Conservation (phyloP, 2,113 vertebrate genomes). For the Otis tarda region DNA sequence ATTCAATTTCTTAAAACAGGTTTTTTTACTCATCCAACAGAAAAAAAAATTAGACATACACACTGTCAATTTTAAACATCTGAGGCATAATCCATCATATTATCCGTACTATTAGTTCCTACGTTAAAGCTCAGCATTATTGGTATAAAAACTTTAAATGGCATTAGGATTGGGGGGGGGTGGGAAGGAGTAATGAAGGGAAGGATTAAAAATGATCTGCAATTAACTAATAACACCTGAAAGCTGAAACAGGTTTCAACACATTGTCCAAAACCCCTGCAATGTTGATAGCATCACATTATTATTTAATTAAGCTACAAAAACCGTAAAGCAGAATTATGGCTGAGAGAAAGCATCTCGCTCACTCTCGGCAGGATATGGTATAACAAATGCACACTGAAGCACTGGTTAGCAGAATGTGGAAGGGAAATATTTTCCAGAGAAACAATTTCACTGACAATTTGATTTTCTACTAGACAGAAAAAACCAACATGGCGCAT, state of each 20-base stretch:
- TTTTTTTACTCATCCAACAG: slow-evolving; percentile 71
- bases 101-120: slow-evolving; percentile 76
- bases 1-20: slow-evolving; percentile 79
- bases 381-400: slow-evolving; percentile 69
- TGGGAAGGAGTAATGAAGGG: slow-evolving; percentile 28
- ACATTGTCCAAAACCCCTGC: slow-evolving; percentile 74
- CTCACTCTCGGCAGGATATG: slow-evolving; percentile 62
- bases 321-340: slow-evolving; percentile 73
- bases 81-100: slow-evolving; percentile 85
- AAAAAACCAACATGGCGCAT: slow-evolving; percentile 28
- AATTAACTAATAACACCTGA: slow-evolving; percentile 65
- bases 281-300: slow-evolving; percentile 73
- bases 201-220: slow-evolving; percentile 70
- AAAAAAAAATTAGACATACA: slow-evolving; percentile 63
- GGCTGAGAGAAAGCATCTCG: slow-evolving; percentile 13
- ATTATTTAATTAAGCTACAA: slow-evolving; percentile 73
- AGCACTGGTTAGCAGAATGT: slow-evolving; percentile 72
- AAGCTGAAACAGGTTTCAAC: slow-evolving; percentile 65
- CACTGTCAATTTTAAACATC: slow-evolving; percentile 75
- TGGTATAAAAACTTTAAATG: slow-evolving; percentile 73
- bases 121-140: slow-evolving; percentile 87
- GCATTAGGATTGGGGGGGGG: slow-evolving; percentile 5
- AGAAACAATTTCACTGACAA: slow-evolving; percentile 48
- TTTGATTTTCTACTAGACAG: slow-evolving; percentile 52
- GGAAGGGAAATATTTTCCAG: slow-evolving; percentile 32